Evolutionary conservation across 2,113 vertebrate genomes (phyloP).

Genomic region (Hippocampus abdominalis): DNA sequence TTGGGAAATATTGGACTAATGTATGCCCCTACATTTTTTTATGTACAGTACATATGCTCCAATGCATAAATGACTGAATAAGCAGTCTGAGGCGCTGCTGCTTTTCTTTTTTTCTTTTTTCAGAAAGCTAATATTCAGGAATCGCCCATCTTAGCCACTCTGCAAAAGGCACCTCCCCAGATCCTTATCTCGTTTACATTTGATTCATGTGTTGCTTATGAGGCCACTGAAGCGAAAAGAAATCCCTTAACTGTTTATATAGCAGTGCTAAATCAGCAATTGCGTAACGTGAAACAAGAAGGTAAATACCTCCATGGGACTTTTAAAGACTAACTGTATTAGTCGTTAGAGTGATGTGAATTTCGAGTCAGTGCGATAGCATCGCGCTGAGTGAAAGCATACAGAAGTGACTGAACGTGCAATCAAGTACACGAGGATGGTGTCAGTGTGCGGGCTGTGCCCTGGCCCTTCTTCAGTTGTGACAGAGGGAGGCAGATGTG

Average conservation of each 20-base stretch:
- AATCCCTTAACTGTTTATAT: conserved; percentile 54
- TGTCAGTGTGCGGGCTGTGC: conserved; percentile 27
- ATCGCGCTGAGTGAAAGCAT: conserved; percentile 21
- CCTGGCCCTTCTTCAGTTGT: conserved; percentile 52
- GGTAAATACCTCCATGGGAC: conserved; percentile 33
- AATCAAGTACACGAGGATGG: conserved; percentile 33
- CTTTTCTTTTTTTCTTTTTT: neutral
- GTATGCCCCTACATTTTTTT: conserved; percentile 17
- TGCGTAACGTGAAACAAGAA: conserved; percentile 47
- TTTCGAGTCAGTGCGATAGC: conserved; percentile 12
- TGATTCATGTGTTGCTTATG: conserved; percentile 55
- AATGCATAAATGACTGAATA: conserved; percentile 23
- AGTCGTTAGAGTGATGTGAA: conserved; percentile 15
- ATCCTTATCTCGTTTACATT: conserved; percentile 67
- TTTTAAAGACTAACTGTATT: neutral
- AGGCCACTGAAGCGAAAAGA: conserved; percentile 43
- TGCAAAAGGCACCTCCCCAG: conserved; percentile 41
- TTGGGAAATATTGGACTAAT: neutral
- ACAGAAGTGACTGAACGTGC: conserved; percentile 33
- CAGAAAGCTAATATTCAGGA: conserved; percentile 56
- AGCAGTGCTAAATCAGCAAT: conserved; percentile 51
- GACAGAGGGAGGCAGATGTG: conserved; percentile 26
- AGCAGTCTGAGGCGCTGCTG: conserved; percentile 28
- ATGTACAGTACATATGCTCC: conserved; percentile 15
- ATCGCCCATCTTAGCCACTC: conserved; percentile 41